Conservation (phyloP, 2,113 vertebrate genomes). For the Lasiurus cinereus region DNA sequence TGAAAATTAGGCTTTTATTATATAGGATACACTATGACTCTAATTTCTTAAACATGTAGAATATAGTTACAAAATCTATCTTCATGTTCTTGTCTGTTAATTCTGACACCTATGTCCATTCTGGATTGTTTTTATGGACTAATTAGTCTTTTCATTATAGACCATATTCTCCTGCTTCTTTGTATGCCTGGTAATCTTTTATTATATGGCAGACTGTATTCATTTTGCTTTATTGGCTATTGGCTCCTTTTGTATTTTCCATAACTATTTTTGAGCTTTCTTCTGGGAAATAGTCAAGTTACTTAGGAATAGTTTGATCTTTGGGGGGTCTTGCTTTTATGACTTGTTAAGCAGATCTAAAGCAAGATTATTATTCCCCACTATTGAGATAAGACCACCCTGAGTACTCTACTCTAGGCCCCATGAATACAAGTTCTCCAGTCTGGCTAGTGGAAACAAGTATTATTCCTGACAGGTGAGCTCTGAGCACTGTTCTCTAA, state of each 20-base stretch:
- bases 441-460: neutral
- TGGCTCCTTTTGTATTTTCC: neutral
- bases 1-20: too few species aligned
- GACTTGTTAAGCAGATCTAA: neutral
- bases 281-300: neutral
- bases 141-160: neutral
- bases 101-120: neutral
- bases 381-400: neutral
- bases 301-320: neutral
- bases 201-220: neutral
- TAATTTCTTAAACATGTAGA: neutral
- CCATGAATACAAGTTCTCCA: neutral
- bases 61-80: constrained; percentile 1
- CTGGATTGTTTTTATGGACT: neutral
- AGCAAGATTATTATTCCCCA: neutral
- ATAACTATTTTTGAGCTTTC: neutral
- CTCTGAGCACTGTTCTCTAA: neutral
- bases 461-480: neutral
- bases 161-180: neutral
- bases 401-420: neutral
- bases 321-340: neutral
- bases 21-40: too few species aligned
- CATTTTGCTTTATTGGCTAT: neutral
- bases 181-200: neutral
- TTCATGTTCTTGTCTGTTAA: neutral